A percentile compares a stretch with the other conserved stretches of the same genome.
These are phyloP conservation scores for Furnarius figulus DNA, from an alignment of 2,113 vertebrate genomes.

Conservation along the genomic window DNA sequence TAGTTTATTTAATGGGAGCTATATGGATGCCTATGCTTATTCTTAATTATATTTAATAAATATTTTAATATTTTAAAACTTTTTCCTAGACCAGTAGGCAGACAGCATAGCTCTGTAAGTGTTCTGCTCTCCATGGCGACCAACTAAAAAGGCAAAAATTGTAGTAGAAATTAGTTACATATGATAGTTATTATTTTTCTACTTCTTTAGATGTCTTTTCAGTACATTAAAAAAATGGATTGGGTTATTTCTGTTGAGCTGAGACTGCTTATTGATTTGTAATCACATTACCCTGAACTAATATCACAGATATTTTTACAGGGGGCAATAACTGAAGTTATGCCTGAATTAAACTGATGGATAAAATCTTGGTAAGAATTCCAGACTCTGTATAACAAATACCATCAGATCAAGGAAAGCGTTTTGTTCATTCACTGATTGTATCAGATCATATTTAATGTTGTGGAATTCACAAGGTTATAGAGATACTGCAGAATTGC, in stretches of 20 bases:
- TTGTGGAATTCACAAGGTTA: background rate
- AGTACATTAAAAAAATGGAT: slow-evolving; percentile 9
- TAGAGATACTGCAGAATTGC: background rate
- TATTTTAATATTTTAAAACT: background rate
- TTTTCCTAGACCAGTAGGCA: background rate
- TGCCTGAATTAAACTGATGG: slow-evolving; percentile 23
- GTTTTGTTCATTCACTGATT: slow-evolving; percentile 24
- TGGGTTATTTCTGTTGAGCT: background rate
- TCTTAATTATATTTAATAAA: background rate
- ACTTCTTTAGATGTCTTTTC: background rate
- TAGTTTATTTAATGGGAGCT: background rate
- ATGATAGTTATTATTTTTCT: background rate
- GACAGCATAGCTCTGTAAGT: background rate
- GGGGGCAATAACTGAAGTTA: background rate
- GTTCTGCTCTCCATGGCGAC: background rate
- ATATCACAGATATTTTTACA: slow-evolving; percentile 28
- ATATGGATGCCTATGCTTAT: background rate
- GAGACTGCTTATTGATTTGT: slow-evolving; percentile 3
- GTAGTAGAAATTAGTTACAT: background rate
- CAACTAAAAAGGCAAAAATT: background rate
- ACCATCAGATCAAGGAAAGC: background rate
- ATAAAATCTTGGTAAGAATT: slow-evolving; percentile 33
- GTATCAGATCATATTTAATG: slow-evolving; percentile 19
- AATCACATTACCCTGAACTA: slow-evolving; percentile 2
- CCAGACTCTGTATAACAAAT: background rate